A percentile compares a stretch with the other conserved stretches of the same genome.
Conservation (phyloP, 2,113 vertebrate species). For the Gavialis gangeticus region DNA sequence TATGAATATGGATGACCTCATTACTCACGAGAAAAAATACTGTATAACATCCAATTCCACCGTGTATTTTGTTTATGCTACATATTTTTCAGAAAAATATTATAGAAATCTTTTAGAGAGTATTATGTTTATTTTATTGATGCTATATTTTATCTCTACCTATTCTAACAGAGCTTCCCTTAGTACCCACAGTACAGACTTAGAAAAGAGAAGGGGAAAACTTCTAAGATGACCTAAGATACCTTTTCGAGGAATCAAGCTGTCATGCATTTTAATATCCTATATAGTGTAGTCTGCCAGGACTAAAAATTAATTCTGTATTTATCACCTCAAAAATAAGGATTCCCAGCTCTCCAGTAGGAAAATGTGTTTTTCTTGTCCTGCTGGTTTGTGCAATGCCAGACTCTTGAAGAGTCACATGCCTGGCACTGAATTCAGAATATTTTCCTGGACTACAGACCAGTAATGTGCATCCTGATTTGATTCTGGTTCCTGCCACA, state of each 20-base stretch:
- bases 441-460: rapidly evolving
- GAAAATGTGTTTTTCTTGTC: background rate
- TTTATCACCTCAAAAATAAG: background rate
- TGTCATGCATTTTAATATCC: background rate
- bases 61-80: background rate
- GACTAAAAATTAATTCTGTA: background rate
- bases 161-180: background rate
- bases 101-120: background rate
- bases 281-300: background rate
- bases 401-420: background rate
- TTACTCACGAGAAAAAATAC: background rate
- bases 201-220: background rate
- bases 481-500: background rate
- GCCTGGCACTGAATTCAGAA: background rate
- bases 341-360: background rate
- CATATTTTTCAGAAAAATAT: background rate
- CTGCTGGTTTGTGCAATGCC: background rate
- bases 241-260: background rate
- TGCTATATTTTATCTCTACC: background rate
- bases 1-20: background rate
- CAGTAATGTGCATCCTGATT: background rate
- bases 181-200: background rate
- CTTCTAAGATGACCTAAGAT: background rate
- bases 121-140: background rate
- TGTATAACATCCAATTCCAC: background rate